These are phyloP conservation scores for Eretmochelys imbricata DNA, from an alignment of 2,113 vertebrate genomes.

Conservation along the genomic window DNA sequence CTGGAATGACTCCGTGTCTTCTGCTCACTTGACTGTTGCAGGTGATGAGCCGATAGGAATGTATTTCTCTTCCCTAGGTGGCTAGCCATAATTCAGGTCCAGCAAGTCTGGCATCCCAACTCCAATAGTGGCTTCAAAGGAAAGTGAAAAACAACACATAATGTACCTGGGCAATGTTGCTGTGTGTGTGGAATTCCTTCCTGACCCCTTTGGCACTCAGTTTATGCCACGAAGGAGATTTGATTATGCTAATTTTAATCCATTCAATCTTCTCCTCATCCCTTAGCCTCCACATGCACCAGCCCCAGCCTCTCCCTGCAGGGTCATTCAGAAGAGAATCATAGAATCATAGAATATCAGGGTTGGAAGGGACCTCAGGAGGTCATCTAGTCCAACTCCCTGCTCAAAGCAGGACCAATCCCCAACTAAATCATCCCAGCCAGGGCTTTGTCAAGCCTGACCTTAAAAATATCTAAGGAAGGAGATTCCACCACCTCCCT, in stretches of 20 bases:
- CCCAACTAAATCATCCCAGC: no score
- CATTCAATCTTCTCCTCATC: not conserved
- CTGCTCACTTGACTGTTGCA: not conserved
- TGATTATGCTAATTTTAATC: not conserved
- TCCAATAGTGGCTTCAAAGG: constrained; percentile 10
- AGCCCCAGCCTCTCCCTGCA: not conserved
- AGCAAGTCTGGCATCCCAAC: constrained; percentile 37
- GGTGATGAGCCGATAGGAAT: constrained; percentile 46
- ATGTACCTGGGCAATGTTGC: not conserved
- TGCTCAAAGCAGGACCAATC: no score
- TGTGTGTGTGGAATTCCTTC: not conserved
- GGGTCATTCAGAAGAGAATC: not conserved
- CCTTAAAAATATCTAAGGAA: no score
- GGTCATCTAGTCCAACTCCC: no score
- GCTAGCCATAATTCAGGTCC: constrained; percentile 44
- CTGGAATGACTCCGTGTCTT: constrained; percentile 22
- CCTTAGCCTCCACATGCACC: not conserved
- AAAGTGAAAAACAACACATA: not conserved
- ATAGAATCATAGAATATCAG: no score
- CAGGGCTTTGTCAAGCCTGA: no score
- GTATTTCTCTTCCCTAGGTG: constrained; percentile 45
- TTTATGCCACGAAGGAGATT: not conserved
- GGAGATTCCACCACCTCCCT: no score
- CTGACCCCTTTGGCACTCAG: not conserved
- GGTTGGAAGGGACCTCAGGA: no score